Conservation (phyloP, 2,113 vertebrate genomes). For the Cathartes aura region DNA sequence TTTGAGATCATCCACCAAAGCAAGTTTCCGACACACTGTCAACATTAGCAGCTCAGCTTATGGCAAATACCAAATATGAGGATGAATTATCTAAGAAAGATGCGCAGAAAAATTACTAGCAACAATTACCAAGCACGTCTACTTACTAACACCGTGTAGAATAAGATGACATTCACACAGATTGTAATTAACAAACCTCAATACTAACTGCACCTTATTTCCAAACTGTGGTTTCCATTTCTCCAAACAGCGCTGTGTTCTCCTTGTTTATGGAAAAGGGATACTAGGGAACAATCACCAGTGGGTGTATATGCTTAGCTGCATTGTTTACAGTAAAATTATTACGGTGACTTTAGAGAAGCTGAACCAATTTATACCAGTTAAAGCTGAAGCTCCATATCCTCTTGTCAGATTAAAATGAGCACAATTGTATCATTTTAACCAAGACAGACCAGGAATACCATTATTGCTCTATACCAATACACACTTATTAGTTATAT, state of each 20-base stretch:
- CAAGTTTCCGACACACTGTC: background rate
- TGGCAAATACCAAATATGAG: background rate
- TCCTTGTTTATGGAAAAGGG: background rate
- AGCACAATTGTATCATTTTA: background rate
- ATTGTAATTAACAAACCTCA: background rate
- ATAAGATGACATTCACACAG: background rate
- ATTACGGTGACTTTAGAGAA: background rate
- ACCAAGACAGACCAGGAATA: background rate
- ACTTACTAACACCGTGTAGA: background rate
- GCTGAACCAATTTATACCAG: background rate
- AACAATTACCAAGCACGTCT: background rate
- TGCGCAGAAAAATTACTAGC: background rate
- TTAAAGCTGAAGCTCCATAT: background rate
- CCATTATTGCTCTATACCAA: background rate
- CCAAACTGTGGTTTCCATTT: background rate
- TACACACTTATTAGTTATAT: background rate
- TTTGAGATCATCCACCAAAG: background rate
- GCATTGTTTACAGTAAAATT: background rate
- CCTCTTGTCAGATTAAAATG: background rate
- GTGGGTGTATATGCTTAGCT: background rate
- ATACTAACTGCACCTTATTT: background rate
- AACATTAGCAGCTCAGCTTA: background rate
- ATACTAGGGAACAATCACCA: background rate
- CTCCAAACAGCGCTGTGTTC: background rate
- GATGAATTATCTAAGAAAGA: background rate